Percentiles rank a stretch among this genome's conserved stretches.
phyloP scores from a whole-genome alignment of 2,113 vertebrate species.

The Dasypus novemcinctus region DNA sequence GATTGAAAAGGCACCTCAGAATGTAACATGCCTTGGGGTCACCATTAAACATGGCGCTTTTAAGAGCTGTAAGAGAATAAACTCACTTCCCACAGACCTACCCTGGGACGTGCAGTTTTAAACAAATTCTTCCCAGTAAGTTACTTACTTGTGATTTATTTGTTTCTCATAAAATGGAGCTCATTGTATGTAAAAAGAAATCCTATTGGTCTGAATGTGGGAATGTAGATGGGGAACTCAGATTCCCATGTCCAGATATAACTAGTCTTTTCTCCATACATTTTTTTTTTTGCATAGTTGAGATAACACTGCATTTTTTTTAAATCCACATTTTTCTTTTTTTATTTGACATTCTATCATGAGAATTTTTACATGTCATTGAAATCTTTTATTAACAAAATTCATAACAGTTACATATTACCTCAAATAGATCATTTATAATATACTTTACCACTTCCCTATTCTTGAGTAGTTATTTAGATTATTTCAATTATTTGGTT shows the following conservation, averaged over 20 bases:
- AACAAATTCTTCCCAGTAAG: constrained; percentile 61
- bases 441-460: neutral
- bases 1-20: constrained; percentile 40
- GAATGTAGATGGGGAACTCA: neutral
- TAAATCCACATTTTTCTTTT: neutral
- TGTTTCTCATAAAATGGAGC: constrained; percentile 62
- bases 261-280: neutral
- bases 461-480: neutral
- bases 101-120: constrained; percentile 36
- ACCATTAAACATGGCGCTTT: constrained; percentile 49
- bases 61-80: constrained; percentile 60
- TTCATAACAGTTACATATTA: neutral
- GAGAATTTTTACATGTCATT: neutral
- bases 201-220: constrained; percentile 47
- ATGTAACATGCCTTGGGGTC: constrained; percentile 14
- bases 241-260: neutral
- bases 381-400: neutral
- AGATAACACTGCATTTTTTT: neutral
- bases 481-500: constrained; percentile 14
- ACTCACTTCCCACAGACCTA: constrained; percentile 53
- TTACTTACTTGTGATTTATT: constrained; percentile 69
- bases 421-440: neutral
- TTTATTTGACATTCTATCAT: neutral
- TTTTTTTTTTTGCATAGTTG: constrained; percentile 25
- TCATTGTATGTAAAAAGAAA: constrained; percentile 26